Percentiles rank a stretch among this genome's conserved stretches.
These are phyloP conservation scores for Montipora efflorescens DNA, from an alignment of 64 coral and sea anemone species.

Conservation along the genomic window DNA sequence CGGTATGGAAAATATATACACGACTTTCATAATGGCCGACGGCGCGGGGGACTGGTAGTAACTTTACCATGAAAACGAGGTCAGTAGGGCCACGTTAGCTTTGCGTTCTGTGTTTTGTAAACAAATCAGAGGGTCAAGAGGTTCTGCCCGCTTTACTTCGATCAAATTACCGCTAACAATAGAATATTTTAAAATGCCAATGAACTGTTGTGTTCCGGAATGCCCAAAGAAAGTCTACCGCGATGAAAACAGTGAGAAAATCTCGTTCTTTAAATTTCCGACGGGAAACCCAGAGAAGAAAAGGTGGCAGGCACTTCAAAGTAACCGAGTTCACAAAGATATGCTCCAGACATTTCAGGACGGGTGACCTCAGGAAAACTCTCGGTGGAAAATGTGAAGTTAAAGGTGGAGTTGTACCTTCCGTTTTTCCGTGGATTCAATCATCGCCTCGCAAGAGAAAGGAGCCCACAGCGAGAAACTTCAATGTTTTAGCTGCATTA, in stretches of 20 bases:
- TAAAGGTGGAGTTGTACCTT: slow-evolving; percentile 53
- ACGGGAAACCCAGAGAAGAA: slow-evolving; percentile 16
- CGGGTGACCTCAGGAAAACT: slow-evolving; percentile 49
- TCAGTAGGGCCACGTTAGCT: not conserved
- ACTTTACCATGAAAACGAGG: slow-evolving; percentile 21
- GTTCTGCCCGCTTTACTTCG: not conserved
- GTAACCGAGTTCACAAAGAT: slow-evolving; percentile 41
- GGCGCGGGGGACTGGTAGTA: not conserved
- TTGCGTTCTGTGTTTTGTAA: not conserved
- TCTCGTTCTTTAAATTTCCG: slow-evolving; percentile 69
- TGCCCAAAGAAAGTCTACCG: slow-evolving; percentile 68
- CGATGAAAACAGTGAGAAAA: slow-evolving; percentile 19
- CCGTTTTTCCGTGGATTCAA: slow-evolving; percentile 71
- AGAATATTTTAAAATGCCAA: slow-evolving; percentile 39
- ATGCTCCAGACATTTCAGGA: slow-evolving; percentile 59
- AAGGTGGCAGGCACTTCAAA: slow-evolving; percentile 34
- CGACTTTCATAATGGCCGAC: slow-evolving; percentile 33
- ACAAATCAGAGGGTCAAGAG: not conserved
- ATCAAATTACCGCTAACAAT: not conserved
- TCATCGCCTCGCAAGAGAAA: slow-evolving; percentile 78
- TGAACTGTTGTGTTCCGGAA: slow-evolving; percentile 59
- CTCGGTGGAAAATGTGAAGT: slow-evolving; percentile 31
- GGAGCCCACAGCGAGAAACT: slow-evolving; percentile 47
- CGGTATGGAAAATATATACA: not conserved
- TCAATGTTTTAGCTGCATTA: not conserved